Conservation (phyloP, 1,140 invertebrate species). For the Akabosia matsudoensis region DNA sequence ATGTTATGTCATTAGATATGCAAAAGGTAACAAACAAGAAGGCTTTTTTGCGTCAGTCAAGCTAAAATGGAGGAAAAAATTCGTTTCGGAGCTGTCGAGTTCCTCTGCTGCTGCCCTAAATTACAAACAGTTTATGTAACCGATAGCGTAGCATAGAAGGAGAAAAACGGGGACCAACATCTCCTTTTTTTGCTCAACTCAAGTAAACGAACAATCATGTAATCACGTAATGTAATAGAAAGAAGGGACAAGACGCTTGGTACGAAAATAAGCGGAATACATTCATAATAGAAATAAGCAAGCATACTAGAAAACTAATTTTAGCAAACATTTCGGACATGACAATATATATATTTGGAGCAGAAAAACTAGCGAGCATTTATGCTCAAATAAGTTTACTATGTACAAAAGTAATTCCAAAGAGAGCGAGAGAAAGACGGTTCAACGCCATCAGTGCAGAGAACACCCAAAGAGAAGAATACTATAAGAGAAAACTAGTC, state of each 20-base stretch:
- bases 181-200: neutral
- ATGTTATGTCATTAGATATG: neutral
- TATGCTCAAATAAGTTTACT: neutral
- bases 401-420: neutral
- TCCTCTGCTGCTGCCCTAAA: neutral
- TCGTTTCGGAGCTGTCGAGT: neutral
- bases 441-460: neutral
- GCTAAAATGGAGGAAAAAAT: neutral
- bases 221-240: neutral
- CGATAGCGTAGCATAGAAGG: no score
- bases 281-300: no score
- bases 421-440: neutral
- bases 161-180: neutral
- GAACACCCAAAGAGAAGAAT: no score
- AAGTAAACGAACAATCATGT: neutral
- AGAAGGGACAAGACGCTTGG: neutral
- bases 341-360: no score
- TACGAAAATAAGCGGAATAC: neutral
- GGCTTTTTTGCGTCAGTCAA: neutral
- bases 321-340: no score
- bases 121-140: neutral
- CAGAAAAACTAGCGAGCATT: no score
- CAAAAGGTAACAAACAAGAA: neutral
- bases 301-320: no score
- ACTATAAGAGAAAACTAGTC: neutral